Conservation (phyloP, 2,888 invertebrate species). For the Macrophya annulata region DNA sequence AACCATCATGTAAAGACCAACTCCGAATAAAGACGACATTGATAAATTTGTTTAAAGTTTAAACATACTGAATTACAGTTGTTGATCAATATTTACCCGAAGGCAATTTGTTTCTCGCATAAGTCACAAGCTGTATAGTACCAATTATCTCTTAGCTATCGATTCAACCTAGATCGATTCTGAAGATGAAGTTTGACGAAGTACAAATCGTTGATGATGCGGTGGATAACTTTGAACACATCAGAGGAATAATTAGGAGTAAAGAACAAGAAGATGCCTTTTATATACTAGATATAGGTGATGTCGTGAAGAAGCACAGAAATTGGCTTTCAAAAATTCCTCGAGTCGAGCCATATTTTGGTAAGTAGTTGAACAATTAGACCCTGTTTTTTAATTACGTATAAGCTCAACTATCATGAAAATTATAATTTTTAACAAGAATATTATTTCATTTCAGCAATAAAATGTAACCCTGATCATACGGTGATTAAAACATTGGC, state of each 20-base stretch:
- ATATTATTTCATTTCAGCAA: constrained; percentile 77
- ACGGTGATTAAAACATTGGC: constrained; percentile 79
- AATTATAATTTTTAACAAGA: neutral
- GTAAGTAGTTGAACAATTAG: constrained; percentile 62
- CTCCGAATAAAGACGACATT: too few species aligned
- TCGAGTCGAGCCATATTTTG: constrained; percentile 72
- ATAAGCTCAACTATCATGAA: neutral
- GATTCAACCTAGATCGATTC: neutral
- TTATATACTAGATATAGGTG: constrained; percentile 71
- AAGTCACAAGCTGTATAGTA: neutral
- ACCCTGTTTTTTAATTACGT: neutral
- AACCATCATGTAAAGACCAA: too few species aligned
- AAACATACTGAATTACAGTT: neutral
- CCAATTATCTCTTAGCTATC: neutral
- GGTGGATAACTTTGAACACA: neutral
- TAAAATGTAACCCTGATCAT: constrained; percentile 84
- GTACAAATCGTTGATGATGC: neutral
- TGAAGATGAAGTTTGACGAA: constrained; percentile 21
- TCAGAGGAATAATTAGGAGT: constrained; percentile 65
- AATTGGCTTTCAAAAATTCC: constrained; percentile 75
- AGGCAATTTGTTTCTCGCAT: neutral
- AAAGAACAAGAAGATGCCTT: constrained; percentile 71
- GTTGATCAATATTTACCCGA: neutral
- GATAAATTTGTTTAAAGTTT: neutral
- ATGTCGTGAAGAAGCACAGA: constrained; percentile 70